Evolutionary conservation across 2,888 invertebrate genomes (phyloP).

Genomic region (Limnephilus auricula): DNA sequence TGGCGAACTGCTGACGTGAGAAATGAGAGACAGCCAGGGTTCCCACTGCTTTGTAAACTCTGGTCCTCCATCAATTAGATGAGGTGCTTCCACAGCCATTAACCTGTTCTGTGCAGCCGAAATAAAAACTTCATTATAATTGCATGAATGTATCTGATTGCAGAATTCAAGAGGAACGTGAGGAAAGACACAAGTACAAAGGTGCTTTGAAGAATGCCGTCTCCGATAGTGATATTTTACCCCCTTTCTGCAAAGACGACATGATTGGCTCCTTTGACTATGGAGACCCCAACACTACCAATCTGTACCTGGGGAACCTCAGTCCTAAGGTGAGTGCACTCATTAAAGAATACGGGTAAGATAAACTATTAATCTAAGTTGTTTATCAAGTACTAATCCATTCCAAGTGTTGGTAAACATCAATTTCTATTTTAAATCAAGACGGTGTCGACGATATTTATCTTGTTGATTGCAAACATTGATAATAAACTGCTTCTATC

Average conservation of each 20-base stretch:
- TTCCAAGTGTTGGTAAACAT: neutral
- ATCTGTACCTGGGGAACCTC: conserved; percentile 97
- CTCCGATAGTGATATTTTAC: conserved; percentile 69
- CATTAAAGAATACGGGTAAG: conserved; percentile 9
- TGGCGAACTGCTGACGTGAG: too few relatives aligned
- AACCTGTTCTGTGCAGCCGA: too few relatives aligned
- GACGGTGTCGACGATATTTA: neutral
- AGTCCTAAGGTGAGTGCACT: conserved; percentile 89
- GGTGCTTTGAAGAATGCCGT: conserved; percentile 79
- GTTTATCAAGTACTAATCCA: neutral
- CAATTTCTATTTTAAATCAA: neutral
- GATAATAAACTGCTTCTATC: neutral
- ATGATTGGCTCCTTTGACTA: conserved; percentile 92
- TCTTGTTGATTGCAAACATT: neutral
- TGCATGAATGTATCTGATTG: neutral
- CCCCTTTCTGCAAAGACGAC: conserved; percentile 71
- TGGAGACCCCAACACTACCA: conserved; percentile 98
- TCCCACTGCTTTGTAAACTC: too few relatives aligned
- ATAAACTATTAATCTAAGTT: neutral
- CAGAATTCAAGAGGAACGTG: conserved; percentile 98
- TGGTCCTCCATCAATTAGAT: too few relatives aligned
- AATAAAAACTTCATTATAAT: too few relatives aligned
- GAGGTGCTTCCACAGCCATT: too few relatives aligned
- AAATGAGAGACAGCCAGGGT: too few relatives aligned
- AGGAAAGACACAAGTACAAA: conserved; percentile 96